phyloP scores from a whole-genome alignment of 2,797 vertebrate species.

The Serranus cabrilla region DNA sequence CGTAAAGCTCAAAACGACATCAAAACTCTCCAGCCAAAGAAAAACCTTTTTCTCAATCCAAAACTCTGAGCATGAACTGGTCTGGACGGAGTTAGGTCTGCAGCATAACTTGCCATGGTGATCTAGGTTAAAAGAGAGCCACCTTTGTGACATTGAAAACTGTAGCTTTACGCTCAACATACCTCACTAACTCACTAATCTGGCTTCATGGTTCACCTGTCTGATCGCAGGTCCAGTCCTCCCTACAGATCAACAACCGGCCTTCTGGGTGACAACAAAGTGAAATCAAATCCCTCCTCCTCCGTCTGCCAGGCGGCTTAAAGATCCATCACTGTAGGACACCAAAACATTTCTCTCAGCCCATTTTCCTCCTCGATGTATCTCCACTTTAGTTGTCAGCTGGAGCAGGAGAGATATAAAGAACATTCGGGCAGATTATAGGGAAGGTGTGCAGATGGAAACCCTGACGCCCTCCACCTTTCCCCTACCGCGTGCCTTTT shows the following conservation, averaged over 20 bases:
- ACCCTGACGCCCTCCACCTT: conserved; percentile 48
- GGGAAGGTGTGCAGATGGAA: conserved; percentile 68
- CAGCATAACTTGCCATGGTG: too few relatives aligned
- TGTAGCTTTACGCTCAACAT: too few relatives aligned
- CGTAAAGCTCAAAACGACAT: too few relatives aligned
- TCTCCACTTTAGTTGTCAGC: conserved; percentile 80
- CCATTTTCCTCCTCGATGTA: conserved; percentile 65
- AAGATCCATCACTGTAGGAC: conserved; percentile 63
- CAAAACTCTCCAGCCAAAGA: too few relatives aligned
- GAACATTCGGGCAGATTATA: conserved; percentile 74
- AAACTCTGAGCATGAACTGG: too few relatives aligned
- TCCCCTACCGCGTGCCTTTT: conserved; percentile 23
- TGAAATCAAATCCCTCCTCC: conserved; percentile 48
- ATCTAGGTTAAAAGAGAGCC: too few relatives aligned
- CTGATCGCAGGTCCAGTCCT: conserved; percentile 20
- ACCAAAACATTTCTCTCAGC: conserved; percentile 63
- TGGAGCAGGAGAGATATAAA: conserved; percentile 60
- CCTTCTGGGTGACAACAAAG: conserved; percentile 47
- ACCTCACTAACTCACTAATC: too few relatives aligned
- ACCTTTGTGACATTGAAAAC: too few relatives aligned
- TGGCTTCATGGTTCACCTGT: too few relatives aligned
- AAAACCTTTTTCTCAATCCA: too few relatives aligned
- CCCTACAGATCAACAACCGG: conserved; percentile 49
- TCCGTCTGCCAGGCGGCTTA: conserved; percentile 43
- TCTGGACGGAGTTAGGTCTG: too few relatives aligned